phyloP scores from a whole-genome alignment of 2,113 vertebrate genomes.

The Arenaria interpres region DNA sequence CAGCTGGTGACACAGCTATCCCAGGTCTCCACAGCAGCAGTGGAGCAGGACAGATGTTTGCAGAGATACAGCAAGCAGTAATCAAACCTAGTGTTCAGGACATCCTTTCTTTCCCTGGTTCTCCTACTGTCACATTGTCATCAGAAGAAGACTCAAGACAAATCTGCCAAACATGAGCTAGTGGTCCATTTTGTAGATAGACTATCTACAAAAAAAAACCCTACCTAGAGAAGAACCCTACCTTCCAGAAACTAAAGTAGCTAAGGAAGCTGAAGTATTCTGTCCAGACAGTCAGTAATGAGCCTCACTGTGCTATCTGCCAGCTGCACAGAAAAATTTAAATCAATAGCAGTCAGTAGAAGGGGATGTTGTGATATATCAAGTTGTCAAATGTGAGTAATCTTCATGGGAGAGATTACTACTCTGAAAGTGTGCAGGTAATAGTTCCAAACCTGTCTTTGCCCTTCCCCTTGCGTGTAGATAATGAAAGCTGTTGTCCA shows the following conservation, averaged over 20 bases:
- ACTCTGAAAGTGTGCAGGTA: background rate
- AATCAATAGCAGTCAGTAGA: background rate
- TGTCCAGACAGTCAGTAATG: background rate
- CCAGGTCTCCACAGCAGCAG: background rate
- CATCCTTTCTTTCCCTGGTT: background rate
- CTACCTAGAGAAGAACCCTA: background rate
- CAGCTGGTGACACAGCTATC: background rate
- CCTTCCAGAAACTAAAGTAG: background rate
- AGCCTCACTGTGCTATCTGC: background rate
- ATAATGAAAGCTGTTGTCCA: background rate
- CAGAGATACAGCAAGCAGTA: background rate
- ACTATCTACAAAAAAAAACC: too few species aligned
- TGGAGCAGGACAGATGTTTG: background rate
- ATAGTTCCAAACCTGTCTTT: background rate
- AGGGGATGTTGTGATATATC: background rate
- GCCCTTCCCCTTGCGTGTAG: background rate
- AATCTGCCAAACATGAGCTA: background rate
- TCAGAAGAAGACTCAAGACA: background rate
- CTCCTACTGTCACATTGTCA: background rate
- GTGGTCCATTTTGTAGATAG: background rate
- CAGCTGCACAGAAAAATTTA: background rate
- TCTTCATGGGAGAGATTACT: background rate
- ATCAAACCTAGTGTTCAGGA: background rate
- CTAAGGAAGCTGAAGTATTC: background rate
- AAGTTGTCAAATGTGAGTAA: background rate